Evolutionary conservation across 2,888 invertebrate species (phyloP).

Genomic region (Beris chalybata): DNA sequence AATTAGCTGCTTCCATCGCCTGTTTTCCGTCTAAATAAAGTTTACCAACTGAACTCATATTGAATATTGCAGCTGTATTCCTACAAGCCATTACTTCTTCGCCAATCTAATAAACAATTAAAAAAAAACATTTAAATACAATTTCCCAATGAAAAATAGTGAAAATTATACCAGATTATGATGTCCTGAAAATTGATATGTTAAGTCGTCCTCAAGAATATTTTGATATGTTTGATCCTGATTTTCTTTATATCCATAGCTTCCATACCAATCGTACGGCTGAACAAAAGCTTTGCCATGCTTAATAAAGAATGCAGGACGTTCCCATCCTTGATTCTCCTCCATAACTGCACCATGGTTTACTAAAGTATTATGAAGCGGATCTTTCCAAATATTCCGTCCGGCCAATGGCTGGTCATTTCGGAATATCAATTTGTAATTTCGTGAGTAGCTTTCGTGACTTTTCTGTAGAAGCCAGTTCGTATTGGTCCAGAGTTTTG

Average conservation of each 20-base stretch:
- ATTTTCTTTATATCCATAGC: slow-evolving; percentile 70
- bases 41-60: slow-evolving; percentile 89
- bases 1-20: slow-evolving; percentile 76
- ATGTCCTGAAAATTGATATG: slow-evolving; percentile 80
- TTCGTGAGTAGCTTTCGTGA: slow-evolving; percentile 87
- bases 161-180: slow-evolving; percentile 65
- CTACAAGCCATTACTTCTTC: slow-evolving; percentile 78
- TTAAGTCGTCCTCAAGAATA: slow-evolving; percentile 72
- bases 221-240: slow-evolving; percentile 69
- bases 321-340: slow-evolving; percentile 80
- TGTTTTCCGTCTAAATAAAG: slow-evolving; percentile 84
- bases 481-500: slow-evolving; percentile 67
- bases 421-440: slow-evolving; percentile 80
- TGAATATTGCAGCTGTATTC: slow-evolving; percentile 77
- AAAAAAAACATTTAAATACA: not conserved
- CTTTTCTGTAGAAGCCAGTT: slow-evolving; percentile 80
- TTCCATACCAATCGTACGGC: slow-evolving; percentile 85
- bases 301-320: slow-evolving; percentile 79
- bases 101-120: slow-evolving; percentile 75
- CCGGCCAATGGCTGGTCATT: slow-evolving; percentile 83
- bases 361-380: slow-evolving; percentile 66
- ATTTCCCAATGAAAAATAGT: not conserved
- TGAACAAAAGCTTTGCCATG: slow-evolving; percentile 62
- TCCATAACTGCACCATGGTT: slow-evolving; percentile 85
- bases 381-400: slow-evolving; percentile 68